phyloP scores from a whole-genome alignment of 2,113 vertebrate genomes.

The Austrofundulus limnaeus region DNA sequence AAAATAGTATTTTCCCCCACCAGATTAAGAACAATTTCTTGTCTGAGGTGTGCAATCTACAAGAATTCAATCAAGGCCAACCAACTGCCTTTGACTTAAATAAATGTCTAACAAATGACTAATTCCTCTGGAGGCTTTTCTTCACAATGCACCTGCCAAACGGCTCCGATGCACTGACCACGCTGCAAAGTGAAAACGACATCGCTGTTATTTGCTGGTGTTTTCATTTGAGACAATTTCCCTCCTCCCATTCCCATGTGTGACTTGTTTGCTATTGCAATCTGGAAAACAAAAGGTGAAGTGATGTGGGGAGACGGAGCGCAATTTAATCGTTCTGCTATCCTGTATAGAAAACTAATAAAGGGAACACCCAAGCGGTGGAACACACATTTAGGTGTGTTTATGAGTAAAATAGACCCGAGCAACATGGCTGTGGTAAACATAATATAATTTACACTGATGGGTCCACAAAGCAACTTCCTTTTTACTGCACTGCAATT shows the following conservation, averaged over 20 bases:
- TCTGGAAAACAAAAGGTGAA: conserved; percentile 36
- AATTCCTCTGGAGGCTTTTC: conserved; percentile 21
- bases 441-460: background rate
- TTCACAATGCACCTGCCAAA: conserved; percentile 22
- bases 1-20: background rate
- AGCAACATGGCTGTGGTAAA: background rate
- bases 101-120: conserved; percentile 39
- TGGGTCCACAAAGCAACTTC: background rate
- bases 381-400: background rate
- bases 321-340: conserved; percentile 31
- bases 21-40: conserved; percentile 11
- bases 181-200: background rate
- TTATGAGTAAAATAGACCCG: background rate
- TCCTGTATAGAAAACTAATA: conserved; percentile 48
- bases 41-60: conserved; percentile 28
- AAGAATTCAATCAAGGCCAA: conserved; percentile 33
- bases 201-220: conserved; percentile 25
- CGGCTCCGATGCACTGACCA: conserved; percentile 16
- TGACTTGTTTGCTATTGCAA: conserved; percentile 47
- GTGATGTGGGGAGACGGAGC: conserved; percentile 20
- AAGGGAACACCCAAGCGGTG: conserved; percentile 36
- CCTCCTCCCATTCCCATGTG: conserved; percentile 1
- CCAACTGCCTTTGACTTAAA: conserved; percentile 18
- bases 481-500: background rate
- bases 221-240: conserved; percentile 36